Evolutionary conservation across 2,113 vertebrate genomes (phyloP).

Genomic region (Cheirogaleus medius): DNA sequence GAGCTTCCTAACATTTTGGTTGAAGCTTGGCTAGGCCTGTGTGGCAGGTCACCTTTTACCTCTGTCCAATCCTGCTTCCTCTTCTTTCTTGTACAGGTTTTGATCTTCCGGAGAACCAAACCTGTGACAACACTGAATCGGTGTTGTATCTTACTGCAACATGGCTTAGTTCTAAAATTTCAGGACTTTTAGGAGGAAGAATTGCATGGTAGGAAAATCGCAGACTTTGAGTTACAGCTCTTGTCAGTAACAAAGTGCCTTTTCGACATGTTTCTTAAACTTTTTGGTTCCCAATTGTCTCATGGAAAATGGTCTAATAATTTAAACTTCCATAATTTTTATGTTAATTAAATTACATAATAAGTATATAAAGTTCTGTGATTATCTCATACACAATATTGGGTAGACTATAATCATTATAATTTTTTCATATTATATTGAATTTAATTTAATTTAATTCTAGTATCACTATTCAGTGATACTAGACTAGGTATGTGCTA

Average conservation of each 20-base stretch:
- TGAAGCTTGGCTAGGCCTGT: too few species aligned
- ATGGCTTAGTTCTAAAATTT: not conserved
- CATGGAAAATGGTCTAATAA: not conserved
- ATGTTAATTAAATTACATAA: slow-evolving; percentile 20
- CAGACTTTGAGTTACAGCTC: not conserved
- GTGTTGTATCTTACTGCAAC: not conserved
- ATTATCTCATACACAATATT: not conserved
- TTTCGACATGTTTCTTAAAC: slow-evolving; percentile 4
- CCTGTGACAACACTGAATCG: not conserved
- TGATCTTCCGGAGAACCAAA: not conserved
- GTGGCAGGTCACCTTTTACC: not conserved
- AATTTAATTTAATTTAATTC: too few species aligned
- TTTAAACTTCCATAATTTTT: slow-evolving; percentile 6
- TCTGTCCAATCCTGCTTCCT: not conserved
- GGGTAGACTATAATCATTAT: not conserved
- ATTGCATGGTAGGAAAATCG: not conserved
- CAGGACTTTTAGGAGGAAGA: not conserved
- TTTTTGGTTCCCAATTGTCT: not conserved
- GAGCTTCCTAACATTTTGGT: not conserved
- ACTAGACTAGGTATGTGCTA: not conserved
- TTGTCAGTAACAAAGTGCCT: not conserved
- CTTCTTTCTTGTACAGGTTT: not conserved
- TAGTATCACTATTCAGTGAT: not conserved
- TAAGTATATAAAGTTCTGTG: not conserved
- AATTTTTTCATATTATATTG: too few species aligned